Conservation (phyloP, 2,113 vertebrate genomes). For the Gambusia affinis region DNA sequence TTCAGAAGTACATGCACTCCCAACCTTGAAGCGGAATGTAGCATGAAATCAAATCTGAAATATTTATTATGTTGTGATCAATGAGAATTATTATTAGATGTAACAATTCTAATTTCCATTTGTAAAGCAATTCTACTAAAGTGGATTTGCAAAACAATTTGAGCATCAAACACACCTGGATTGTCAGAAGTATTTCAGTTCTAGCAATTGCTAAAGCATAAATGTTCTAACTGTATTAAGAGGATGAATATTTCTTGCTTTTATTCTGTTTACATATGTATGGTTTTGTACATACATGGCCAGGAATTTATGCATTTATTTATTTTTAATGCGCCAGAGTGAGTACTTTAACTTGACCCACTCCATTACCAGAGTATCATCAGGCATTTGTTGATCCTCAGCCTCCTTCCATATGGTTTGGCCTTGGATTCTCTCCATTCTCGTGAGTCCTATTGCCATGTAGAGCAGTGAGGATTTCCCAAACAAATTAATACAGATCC, state of each 20-base stretch:
- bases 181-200: not conserved
- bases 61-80: not conserved
- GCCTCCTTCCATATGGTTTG: slow-evolving; percentile 61
- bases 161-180: not conserved
- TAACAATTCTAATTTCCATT: not conserved
- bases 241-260: not conserved
- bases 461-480: slow-evolving; percentile 72
- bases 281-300: slow-evolving; percentile 5
- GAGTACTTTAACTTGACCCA: slow-evolving; percentile 55
- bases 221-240: not conserved
- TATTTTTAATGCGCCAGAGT: slow-evolving; percentile 30
- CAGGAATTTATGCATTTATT: slow-evolving; percentile 6
- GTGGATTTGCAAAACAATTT: not conserved
- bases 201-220: not conserved
- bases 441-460: slow-evolving; percentile 56
- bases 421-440: slow-evolving; percentile 63
- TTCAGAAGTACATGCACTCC: not conserved
- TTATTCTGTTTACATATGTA: not conserved
- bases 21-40: not conserved
- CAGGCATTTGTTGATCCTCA: slow-evolving; percentile 60
- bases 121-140: not conserved
- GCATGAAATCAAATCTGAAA: not conserved
- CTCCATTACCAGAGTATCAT: slow-evolving; percentile 68
- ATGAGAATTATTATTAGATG: not conserved
- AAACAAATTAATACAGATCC: slow-evolving; percentile 71